Evolutionary conservation across 23 tunicate genomes (phyloP).

Genomic region (Styela plicata): DNA sequence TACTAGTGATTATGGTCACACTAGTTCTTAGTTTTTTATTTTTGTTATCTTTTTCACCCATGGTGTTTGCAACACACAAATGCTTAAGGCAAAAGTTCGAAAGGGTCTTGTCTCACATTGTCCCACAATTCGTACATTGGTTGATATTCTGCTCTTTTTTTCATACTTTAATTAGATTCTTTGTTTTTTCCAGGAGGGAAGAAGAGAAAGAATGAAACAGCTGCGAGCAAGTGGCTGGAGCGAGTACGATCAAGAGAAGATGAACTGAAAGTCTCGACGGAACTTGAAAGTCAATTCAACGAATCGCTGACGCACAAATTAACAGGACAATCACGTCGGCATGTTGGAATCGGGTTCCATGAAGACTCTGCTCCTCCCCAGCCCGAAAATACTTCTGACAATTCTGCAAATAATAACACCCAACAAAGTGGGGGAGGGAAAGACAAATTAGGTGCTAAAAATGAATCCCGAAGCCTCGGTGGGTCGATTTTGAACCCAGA

Average conservation of each 20-base stretch:
- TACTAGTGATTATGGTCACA: no score
- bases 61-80: no score
- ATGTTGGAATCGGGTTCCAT: conserved; percentile 50
- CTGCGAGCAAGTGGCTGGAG: conserved; percentile 46
- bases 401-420: not conserved
- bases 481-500: not conserved
- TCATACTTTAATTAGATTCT: no score
- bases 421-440: not conserved
- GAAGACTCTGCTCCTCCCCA: not conserved
- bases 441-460: not conserved
- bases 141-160: no score
- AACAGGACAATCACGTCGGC: conserved; percentile 42
- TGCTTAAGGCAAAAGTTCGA: no score
- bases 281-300: conserved; percentile 48
- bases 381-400: not conserved
- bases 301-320: conserved; percentile 33
- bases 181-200: conserved; percentile 48
- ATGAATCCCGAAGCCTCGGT: not conserved
- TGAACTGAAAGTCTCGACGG: conserved; percentile 24
- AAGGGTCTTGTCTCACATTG: no score
- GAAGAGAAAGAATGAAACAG: conserved; percentile 33
- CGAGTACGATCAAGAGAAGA: conserved; percentile 35
- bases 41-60: no score
- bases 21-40: no score
- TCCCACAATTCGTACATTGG: no score